These are phyloP conservation scores for Choreutis nemorana DNA, from an alignment of 2,888 invertebrate species.

Conservation along the genomic window DNA sequence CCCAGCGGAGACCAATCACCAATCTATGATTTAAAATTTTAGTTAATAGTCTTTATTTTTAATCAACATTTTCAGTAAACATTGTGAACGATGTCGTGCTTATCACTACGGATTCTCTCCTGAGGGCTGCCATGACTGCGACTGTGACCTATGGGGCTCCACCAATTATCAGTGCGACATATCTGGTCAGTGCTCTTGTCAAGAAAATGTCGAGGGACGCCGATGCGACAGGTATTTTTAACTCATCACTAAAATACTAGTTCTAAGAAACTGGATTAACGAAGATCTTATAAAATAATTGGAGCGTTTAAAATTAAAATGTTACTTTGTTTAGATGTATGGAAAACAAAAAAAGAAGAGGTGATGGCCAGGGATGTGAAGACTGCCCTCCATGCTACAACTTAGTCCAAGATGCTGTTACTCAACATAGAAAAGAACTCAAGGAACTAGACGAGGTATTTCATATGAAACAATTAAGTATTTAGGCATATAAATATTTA, in stretches of 20 bases:
- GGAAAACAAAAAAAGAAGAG: constrained; percentile 92
- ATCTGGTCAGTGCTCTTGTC: constrained; percentile 85
- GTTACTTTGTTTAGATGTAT: constrained; percentile 71
- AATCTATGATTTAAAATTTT: no score
- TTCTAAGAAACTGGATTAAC: no score
- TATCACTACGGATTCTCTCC: constrained; percentile 85
- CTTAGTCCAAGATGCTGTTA: constrained; percentile 87
- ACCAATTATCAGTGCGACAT: constrained; percentile 88
- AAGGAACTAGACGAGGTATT: constrained; percentile 74
- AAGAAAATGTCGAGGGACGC: constrained; percentile 91
- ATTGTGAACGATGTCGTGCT: constrained; percentile 81
- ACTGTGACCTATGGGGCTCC: constrained; percentile 90
- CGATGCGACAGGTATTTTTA: constrained; percentile 84
- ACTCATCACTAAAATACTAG: no score
- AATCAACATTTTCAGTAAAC: constrained; percentile 50
- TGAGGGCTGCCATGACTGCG: constrained; percentile 84
- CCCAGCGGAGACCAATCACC: no score
- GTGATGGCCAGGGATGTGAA: constrained; percentile 80
- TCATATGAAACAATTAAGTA: constrained; percentile 3
- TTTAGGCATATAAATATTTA: background rate
- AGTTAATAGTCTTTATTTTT: no score
- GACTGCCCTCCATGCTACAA: constrained; percentile 97
- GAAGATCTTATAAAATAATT: no score
- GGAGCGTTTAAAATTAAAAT: background rate
- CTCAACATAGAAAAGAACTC: constrained; percentile 77